phyloP scores from a whole-genome alignment of 2,888 invertebrate genomes.

The Erynnis tages region DNA sequence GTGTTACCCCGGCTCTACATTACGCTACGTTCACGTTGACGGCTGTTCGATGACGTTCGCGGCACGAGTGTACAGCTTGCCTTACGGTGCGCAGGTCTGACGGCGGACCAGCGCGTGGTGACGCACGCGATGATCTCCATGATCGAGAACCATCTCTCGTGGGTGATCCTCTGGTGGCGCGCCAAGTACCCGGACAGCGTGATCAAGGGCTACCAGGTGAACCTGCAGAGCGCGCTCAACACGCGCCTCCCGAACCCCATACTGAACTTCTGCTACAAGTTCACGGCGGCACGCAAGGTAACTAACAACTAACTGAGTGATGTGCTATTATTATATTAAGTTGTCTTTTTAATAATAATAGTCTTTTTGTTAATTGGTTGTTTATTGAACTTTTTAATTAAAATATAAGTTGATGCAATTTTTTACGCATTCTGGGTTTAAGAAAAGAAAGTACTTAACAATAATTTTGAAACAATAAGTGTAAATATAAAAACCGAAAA shows the following conservation, averaged over 20 bases:
- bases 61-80: not conserved
- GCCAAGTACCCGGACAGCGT: slow-evolving; percentile 95
- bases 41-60: not conserved
- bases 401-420: too few species aligned
- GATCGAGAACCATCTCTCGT: slow-evolving; percentile 96
- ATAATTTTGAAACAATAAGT: too few species aligned
- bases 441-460: too few species aligned
- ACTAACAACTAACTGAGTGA: too few species aligned
- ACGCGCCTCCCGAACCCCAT: slow-evolving; percentile 93
- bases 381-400: too few species aligned
- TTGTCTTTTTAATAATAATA: not conserved
- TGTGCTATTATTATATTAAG: slow-evolving; percentile 19
- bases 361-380: not conserved
- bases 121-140: slow-evolving; percentile 96
- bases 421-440: too few species aligned
- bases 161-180: slow-evolving; percentile 96
- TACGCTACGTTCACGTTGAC: too few species aligned
- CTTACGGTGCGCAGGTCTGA: slow-evolving; percentile 78
- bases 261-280: slow-evolving; percentile 94
- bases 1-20: too few species aligned
- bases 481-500: too few species aligned
- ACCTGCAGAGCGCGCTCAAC: slow-evolving; percentile 93
- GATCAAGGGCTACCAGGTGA: slow-evolving; percentile 94
- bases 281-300: slow-evolving; percentile 93
- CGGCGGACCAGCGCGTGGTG: slow-evolving; percentile 92